These are phyloP conservation scores for Pica pica DNA, from an alignment of 2,113 vertebrate species.

Conservation along the genomic window DNA sequence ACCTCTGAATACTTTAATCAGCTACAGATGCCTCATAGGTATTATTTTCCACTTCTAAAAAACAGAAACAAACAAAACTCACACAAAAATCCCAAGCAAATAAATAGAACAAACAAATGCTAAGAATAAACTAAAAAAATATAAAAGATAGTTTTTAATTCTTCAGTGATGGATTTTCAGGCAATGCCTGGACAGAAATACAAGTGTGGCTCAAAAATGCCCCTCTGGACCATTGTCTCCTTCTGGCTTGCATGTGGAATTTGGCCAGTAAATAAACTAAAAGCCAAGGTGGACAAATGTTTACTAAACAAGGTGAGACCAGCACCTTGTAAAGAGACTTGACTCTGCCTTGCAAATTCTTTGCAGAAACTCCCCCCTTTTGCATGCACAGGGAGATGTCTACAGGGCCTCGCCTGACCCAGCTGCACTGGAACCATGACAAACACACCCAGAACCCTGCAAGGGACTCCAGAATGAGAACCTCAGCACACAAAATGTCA, in stretches of 20 bases:
- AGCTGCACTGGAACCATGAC: not conserved
- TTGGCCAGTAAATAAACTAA: not conserved
- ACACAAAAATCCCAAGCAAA: not conserved
- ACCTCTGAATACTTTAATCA: not conserved
- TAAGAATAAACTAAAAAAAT: not conserved
- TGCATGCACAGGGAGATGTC: fast-evolving
- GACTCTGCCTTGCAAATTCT: not conserved
- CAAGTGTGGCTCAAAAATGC: not conserved
- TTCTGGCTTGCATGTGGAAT: not conserved
- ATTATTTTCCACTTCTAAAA: not conserved
- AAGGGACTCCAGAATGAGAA: not conserved
- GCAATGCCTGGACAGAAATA: not conserved
- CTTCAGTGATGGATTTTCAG: not conserved
- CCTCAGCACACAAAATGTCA: not conserved
- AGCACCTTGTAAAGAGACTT: not conserved
- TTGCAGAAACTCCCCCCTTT: not conserved
- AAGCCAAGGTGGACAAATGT: not conserved
- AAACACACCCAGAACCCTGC: fast-evolving
- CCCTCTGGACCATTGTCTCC: not conserved
- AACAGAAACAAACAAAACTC: not conserved
- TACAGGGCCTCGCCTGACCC: not conserved
- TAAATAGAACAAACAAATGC: fast-evolving
- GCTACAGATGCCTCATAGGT: not conserved
- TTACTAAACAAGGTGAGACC: not conserved
- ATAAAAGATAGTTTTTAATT: not conserved